phyloP scores from a whole-genome alignment of 2,113 vertebrate species.

The Thamnophis sirtalis region DNA sequence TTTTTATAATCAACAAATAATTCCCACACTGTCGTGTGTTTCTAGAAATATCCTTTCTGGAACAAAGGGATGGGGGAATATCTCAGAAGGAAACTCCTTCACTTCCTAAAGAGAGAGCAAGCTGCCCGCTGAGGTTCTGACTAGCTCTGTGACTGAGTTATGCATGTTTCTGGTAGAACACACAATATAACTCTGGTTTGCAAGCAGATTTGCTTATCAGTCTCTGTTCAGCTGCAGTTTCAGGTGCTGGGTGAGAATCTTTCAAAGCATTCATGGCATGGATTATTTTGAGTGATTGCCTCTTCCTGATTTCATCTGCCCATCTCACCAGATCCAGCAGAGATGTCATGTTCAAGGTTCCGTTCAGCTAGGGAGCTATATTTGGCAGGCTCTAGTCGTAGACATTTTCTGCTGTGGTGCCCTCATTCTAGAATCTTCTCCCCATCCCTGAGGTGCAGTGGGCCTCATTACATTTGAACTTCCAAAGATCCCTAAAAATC shows the following conservation, averaged over 20 bases:
- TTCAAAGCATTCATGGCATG: not conserved
- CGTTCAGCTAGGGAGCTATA: not conserved
- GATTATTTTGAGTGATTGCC: not conserved
- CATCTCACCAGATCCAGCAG: not conserved
- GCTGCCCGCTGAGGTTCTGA: not conserved
- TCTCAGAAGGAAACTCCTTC: not conserved
- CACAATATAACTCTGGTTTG: not conserved
- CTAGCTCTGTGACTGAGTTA: not conserved
- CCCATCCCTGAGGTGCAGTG: too few species aligned
- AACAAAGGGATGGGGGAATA: not conserved
- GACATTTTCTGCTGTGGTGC: not conserved
- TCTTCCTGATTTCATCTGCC: not conserved
- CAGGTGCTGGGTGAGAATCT: not conserved
- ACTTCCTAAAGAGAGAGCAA: not conserved
- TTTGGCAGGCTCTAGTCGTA: not conserved
- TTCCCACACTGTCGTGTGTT: constrained; percentile 23
- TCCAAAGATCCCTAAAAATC: not conserved
- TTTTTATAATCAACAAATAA: not conserved
- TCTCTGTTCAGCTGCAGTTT: not conserved
- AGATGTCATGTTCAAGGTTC: not conserved
- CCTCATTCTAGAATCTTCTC: too few species aligned
- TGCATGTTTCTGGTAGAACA: not conserved
- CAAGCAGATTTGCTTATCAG: not conserved
- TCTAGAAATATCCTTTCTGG: constrained; percentile 41
- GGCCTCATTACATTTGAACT: not conserved